These are phyloP conservation scores for Hepsetus odoe DNA, from an alignment of 2,113 vertebrate genomes.

Conservation along the genomic window DNA sequence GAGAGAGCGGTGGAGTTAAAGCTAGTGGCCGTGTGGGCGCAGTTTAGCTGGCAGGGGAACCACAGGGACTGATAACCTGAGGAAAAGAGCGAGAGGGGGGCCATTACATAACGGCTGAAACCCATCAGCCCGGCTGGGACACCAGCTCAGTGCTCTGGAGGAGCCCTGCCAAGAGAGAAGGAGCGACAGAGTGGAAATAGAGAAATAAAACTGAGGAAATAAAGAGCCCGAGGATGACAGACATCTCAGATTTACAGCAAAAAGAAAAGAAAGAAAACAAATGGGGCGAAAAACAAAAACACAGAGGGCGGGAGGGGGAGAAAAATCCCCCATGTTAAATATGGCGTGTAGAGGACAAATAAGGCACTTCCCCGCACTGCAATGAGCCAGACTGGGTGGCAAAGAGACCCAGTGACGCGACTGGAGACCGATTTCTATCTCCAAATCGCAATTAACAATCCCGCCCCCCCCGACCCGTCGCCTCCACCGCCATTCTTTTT, in stretches of 20 bases:
- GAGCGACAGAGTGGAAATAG: conserved; percentile 36
- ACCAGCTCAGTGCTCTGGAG: background rate
- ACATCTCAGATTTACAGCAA: conserved; percentile 35
- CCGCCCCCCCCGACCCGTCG: conserved; percentile 44
- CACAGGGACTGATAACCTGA: conserved; percentile 51
- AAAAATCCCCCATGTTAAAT: conserved; percentile 59
- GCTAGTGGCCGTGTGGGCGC: background rate
- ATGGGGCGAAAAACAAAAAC: conserved; percentile 8
- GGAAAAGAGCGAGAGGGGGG: conserved; percentile 56
- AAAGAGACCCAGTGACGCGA: conserved; percentile 77
- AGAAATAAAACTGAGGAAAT: conserved; percentile 55
- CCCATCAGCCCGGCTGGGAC: background rate
- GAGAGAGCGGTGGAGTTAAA: conserved; percentile 60
- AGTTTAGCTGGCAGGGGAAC: conserved; percentile 33
- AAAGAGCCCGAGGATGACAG: conserved; percentile 42
- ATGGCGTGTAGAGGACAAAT: conserved; percentile 75
- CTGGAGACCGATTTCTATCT: conserved; percentile 82
- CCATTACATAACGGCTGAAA: conserved; percentile 57
- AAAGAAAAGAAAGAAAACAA: conserved; percentile 1
- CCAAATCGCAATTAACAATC: conserved; percentile 79
- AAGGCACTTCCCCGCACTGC: conserved; percentile 73
- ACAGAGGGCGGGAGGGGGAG: background rate
- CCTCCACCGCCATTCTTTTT: conserved; percentile 55
- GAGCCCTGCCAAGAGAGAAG: conserved; percentile 49
- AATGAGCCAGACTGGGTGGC: conserved; percentile 70